Conservation (phyloP, 2,888 invertebrate species). For the Eupithecia exiguata region DNA sequence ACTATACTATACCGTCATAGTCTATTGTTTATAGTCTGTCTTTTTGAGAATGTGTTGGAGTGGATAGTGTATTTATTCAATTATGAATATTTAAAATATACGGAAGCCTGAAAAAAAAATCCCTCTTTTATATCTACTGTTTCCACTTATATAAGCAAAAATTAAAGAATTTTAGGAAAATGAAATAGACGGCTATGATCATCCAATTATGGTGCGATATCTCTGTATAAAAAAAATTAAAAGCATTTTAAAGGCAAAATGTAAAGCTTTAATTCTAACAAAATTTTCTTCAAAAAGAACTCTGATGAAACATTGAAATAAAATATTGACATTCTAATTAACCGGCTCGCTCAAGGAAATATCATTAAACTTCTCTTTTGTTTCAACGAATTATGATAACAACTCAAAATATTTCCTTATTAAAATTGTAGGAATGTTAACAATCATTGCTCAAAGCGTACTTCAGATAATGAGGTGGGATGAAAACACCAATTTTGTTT, state of each 20-base stretch:
- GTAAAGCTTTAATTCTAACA: slow-evolving; percentile 32
- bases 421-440: neutral
- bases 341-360: neutral
- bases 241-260: neutral
- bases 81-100: too few relatives aligned
- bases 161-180: neutral
- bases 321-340: neutral
- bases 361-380: neutral
- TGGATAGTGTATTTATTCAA: too few relatives aligned
- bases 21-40: too few relatives aligned
- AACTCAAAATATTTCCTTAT: slow-evolving; percentile 6
- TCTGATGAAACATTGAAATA: neutral
- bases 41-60: neutral
- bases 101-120: too few relatives aligned
- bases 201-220: neutral
- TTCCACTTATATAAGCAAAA: neutral
- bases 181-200: neutral
- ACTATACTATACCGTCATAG: neutral
- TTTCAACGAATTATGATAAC: slow-evolving; percentile 10
- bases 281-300: neutral
- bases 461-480: slow-evolving; percentile 6
- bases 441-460: neutral
- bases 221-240: neutral
- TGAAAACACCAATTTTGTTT: neutral
- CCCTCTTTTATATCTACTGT: neutral